Base-by-base conservation (phyloP, 2,797 vertebrate genomes). In the Alauda arvensis region DNA sequence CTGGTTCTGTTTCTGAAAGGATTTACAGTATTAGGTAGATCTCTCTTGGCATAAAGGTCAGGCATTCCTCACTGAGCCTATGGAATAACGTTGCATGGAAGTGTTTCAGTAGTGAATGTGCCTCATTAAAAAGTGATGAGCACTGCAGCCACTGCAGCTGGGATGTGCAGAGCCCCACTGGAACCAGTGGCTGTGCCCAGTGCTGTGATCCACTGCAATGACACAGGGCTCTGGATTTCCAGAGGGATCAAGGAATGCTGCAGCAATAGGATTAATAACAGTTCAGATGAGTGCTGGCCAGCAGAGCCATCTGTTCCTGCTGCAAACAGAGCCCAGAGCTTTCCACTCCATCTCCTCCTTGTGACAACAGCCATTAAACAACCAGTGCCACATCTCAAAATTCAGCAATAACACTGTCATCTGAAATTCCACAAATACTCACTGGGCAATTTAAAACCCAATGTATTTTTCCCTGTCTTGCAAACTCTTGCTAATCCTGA, bases 361-460 rank as follows among this genome's bases (percentile, higher is more conserved):
- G 81, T 57, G 71, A 68, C 87, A 85, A 29, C 61, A 68, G 61
- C 78, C 69, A 69, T 62, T 71, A 55, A 80, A 81, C 71, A 85
- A 60, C 56, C 91, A 49, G 59, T 20, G 87, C 52, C 60, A 49
- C 56, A 5, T 78, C 78, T 85, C 77, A 85, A 45, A 85, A 75
- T 77, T 71, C 81, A 83, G 66, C 48, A 74, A 13, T 70, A 84
- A 39, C 37, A 6, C 48, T 90, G 80, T 53, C 55, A 79, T 55
- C 79, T 87, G 34, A 77, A 91, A 70, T 33, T 75, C 67, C 68
- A 39, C 89, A 84, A 88, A 77, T 67, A 84, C 57, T 74, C 75
- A 61, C 55, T 46, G 37, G 46, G 60, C 89, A 84, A 89, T 92
- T 84, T 77, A 86, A 86, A 88, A 56, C 60, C 9, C 31, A 26